A percentile compares a stretch with the other conserved stretches of the same genome.
Evolutionary conservation across 1,140 invertebrate genomes (phyloP).

Genomic region (Lamellibrachia luymesi): DNA sequence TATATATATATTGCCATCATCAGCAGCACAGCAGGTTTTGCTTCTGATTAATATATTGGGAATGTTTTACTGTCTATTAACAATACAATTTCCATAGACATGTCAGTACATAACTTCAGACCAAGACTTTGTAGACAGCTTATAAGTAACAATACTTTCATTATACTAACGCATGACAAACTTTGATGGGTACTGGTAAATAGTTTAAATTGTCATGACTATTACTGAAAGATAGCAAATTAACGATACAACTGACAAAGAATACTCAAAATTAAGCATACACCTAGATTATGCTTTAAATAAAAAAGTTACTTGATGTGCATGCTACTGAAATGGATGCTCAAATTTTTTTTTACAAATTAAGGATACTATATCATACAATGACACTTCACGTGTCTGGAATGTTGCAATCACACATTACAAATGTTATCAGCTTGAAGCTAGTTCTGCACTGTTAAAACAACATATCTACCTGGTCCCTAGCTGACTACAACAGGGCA

Average conservation of each 20-base stretch:
- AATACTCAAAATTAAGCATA: background rate
- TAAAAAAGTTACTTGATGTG: background rate
- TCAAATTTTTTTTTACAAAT: background rate
- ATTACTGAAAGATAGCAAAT: background rate
- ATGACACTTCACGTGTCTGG: background rate
- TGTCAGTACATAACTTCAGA: background rate
- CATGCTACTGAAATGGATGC: background rate
- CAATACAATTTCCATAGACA: background rate
- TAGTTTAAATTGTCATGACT: background rate
- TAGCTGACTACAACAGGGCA: background rate
- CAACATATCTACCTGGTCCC: background rate
- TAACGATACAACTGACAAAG: background rate
- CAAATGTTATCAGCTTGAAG: constrained; percentile 1
- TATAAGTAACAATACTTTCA: background rate
- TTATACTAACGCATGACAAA: background rate
- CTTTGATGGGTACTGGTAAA: background rate
- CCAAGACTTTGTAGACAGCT: background rate
- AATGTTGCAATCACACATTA: background rate
- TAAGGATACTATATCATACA: background rate
- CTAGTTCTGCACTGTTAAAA: background rate
- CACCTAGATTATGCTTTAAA: background rate
- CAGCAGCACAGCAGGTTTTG: too few relatives aligned
- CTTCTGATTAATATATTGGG: background rate
- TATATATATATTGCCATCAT: too few relatives aligned
- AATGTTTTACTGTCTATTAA: background rate